Conservation (phyloP, 2,888 invertebrate genomes). For the Microctonus hyperodae region DNA sequence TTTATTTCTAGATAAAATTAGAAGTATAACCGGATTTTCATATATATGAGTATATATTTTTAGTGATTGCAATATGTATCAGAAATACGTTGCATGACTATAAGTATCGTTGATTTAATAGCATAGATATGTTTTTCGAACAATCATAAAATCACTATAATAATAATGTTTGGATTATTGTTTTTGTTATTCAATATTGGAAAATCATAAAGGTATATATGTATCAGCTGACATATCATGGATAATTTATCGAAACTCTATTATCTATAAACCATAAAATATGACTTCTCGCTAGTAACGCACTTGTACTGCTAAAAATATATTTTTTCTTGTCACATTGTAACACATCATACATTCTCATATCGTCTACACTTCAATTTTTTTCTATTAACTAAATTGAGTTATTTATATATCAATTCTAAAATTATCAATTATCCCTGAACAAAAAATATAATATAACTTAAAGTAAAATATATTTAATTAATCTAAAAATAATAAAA, state of each 20-base stretch:
- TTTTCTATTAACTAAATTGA: no score
- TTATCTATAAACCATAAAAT: conserved; percentile 40
- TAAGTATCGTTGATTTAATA: conserved; percentile 40
- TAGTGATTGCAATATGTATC: not conserved
- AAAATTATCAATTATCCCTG: no score
- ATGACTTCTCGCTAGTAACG: conserved; percentile 30
- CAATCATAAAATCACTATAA: conserved; percentile 48
- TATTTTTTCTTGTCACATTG: no score
- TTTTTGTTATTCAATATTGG: conserved; percentile 50
- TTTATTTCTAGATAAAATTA: no score
- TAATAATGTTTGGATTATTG: conserved; percentile 39
- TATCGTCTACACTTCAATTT: no score
- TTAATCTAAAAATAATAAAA: not conserved
- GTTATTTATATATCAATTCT: no score
- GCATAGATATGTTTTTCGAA: conserved; percentile 34
- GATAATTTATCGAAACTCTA: conserved; percentile 46
- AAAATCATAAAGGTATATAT: conserved; percentile 44
- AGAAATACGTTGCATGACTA: not conserved
- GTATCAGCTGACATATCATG: no score
- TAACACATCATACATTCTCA: no score
- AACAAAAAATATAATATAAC: no score
- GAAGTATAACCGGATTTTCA: no score
- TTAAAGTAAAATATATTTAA: no score
- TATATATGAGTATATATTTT: not conserved
- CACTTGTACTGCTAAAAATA: not conserved